Conservation (phyloP, 2,797 vertebrate genomes). For the Choloepus didactylus region DNA sequence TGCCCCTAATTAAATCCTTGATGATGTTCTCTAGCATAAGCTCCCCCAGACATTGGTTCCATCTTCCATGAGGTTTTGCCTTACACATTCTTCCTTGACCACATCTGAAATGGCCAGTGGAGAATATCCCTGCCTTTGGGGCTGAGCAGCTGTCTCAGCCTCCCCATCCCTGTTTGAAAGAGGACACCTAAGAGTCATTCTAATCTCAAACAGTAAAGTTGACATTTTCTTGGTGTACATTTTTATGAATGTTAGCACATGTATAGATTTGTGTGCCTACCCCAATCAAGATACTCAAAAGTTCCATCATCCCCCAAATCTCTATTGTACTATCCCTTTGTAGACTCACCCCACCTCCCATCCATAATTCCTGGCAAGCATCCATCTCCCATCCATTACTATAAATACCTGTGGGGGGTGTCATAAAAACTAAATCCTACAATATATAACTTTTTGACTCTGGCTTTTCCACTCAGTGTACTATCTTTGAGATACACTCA, state of each 20-base stretch:
- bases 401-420: not conserved
- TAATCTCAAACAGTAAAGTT: not conserved
- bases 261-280: not conserved
- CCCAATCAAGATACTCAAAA: not conserved
- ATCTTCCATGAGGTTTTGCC: not conserved
- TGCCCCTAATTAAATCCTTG: not conserved
- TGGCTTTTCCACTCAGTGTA: not conserved
- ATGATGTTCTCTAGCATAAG: not conserved
- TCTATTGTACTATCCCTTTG: not conserved
- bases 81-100: not conserved
- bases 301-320: not conserved
- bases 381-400: not conserved
- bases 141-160: not conserved
- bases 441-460: not conserved
- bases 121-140: not conserved
- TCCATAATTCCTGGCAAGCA: not conserved
- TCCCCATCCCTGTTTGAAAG: not conserved
- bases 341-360: too few relatives aligned
- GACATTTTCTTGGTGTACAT: not conserved
- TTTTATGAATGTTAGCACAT: not conserved
- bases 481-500: not conserved
- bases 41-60: not conserved
- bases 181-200: not conserved
- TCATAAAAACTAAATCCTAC: not conserved
- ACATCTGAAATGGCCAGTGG: not conserved